These are phyloP conservation scores for Dufourea novaeangliae DNA, from an alignment of 1,140 invertebrate species.

Conservation along the genomic window DNA sequence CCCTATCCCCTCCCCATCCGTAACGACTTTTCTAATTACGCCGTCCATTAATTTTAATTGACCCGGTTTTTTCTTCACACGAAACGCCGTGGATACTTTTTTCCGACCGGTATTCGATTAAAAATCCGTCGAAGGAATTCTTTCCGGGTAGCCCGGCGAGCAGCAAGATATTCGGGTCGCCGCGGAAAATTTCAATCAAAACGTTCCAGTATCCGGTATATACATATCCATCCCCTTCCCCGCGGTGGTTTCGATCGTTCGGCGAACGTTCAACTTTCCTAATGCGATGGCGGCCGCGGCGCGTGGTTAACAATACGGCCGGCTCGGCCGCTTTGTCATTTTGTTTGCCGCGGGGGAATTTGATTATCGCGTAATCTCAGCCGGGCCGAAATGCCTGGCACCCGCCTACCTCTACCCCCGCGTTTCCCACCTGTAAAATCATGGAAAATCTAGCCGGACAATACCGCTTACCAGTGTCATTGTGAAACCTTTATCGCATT, in stretches of 20 bases:
- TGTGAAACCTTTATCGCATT: constrained; percentile 45
- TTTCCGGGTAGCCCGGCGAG: background rate
- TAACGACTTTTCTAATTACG: constrained; percentile 57
- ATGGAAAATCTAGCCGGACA: constrained; percentile 46
- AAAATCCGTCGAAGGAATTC: constrained; percentile 29
- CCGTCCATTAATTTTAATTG: constrained; percentile 59
- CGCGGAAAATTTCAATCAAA: constrained; percentile 20
- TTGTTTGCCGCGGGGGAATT: constrained; percentile 60
- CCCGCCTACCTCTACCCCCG: too few species aligned
- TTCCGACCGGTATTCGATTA: constrained; percentile 33
- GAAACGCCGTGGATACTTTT: constrained; percentile 39
- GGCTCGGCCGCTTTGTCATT: constrained; percentile 24
- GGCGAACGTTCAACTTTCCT: constrained; percentile 7
- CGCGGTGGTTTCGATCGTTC: constrained; percentile 8
- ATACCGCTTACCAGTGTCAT: constrained; percentile 53
- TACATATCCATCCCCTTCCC: background rate
- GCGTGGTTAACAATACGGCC: constrained; percentile 23
- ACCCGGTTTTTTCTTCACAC: constrained; percentile 48
- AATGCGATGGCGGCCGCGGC: constrained; percentile 11
- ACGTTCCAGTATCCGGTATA: constrained; percentile 1
- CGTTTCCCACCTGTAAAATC: constrained; percentile 33
- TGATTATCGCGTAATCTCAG: constrained; percentile 62
- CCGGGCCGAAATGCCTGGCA: constrained; percentile 15
- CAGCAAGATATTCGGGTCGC: background rate
- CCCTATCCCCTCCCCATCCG: too few species aligned